These are phyloP conservation scores for Ailurus styani DNA, from an alignment of 2,113 vertebrate genomes.

Conservation along the genomic window DNA sequence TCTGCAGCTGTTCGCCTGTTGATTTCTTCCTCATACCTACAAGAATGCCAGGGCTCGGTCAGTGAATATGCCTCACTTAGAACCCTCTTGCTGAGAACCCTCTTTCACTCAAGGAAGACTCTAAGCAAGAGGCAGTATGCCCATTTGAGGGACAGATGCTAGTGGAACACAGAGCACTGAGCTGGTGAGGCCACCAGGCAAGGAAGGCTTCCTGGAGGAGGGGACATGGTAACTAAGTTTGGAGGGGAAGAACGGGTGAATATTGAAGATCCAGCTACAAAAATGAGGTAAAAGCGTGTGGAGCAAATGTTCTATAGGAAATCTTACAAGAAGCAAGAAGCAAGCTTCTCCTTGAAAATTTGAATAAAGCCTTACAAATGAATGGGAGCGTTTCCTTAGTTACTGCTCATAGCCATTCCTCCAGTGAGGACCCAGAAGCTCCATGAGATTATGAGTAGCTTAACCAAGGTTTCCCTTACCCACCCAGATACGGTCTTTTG, in stretches of 20 bases:
- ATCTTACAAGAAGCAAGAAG: neutral
- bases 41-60: neutral
- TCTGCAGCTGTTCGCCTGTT: slow-evolving; percentile 88
- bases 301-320: neutral
- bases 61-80: neutral
- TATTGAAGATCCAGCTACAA: neutral
- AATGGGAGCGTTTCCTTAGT: neutral
- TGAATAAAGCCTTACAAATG: neutral
- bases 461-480: neutral
- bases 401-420: neutral
- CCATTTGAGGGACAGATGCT: neutral
- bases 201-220: neutral
- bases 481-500: neutral
- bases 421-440: neutral
- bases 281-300: neutral
- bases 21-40: slow-evolving; percentile 92
- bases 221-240: neutral
- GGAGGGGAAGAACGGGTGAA: neutral
- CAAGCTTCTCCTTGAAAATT: neutral
- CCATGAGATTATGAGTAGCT: neutral
- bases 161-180: neutral
- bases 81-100: neutral
- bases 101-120: neutral
- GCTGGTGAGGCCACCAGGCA: neutral
- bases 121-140: neutral